Evolutionary conservation across 2,888 invertebrate genomes (phyloP).

Genomic region (Argyresthia goedartella): DNA sequence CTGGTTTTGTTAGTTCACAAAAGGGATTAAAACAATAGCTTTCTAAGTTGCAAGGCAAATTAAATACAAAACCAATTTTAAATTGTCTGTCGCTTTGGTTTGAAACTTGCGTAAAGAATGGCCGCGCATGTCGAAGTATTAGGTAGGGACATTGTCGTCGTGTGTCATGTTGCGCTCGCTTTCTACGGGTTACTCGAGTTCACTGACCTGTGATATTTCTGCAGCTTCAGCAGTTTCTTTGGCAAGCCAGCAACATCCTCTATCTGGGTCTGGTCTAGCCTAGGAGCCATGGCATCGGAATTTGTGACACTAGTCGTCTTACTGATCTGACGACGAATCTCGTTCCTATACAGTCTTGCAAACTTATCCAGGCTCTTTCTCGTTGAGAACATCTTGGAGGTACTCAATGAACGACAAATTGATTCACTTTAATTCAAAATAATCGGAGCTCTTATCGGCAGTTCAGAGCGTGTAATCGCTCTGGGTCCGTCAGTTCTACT

Average conservation of each 20-base stretch:
- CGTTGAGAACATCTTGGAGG: conserved; percentile 46
- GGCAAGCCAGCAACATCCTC: conserved; percentile 45
- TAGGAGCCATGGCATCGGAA: conserved; percentile 69
- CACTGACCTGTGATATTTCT: conserved; percentile 72
- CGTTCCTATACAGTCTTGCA: conserved; percentile 51
- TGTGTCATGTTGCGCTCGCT: conserved; percentile 18
- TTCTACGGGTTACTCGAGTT: conserved; percentile 39
- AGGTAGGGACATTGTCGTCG: background rate
- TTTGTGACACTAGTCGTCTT: conserved; percentile 73
- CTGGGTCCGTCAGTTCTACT: conserved; percentile 43
- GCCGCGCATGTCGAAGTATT: background rate
- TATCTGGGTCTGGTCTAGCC: conserved; percentile 48
- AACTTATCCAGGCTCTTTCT: conserved; percentile 50
- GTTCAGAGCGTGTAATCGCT: conserved; percentile 27
- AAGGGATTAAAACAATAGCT: too few relatives aligned
- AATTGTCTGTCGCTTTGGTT: background rate
- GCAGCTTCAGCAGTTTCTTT: conserved; percentile 62
- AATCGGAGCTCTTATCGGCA: conserved; percentile 9
- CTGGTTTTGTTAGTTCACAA: too few relatives aligned
- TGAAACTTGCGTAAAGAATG: background rate
- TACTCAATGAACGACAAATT: background rate
- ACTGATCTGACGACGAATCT: conserved; percentile 66
- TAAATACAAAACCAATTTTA: too few relatives aligned
- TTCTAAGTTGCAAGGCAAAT: too few relatives aligned
- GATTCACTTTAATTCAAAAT: conserved; percentile 20